phyloP scores from a whole-genome alignment of 2,797 vertebrate genomes.

The Coluber constrictor region DNA sequence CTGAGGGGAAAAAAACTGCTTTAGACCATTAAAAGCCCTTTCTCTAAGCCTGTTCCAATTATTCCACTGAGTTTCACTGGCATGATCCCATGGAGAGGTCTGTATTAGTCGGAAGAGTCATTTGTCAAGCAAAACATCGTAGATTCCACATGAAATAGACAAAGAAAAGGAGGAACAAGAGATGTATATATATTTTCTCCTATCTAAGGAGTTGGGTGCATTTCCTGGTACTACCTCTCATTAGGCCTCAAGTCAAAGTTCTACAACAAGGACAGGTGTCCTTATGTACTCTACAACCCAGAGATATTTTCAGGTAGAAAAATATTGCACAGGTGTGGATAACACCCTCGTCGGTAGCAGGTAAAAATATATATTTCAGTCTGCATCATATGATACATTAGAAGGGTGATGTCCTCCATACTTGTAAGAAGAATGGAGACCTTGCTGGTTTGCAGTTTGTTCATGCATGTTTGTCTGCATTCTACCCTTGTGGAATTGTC shows the following conservation, averaged over 20 bases:
- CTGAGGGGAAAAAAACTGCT: neutral
- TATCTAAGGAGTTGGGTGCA: slow-evolving; percentile 3
- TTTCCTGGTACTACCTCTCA: neutral
- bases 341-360: neutral
- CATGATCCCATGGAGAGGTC: slow-evolving; percentile 57
- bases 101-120: slow-evolving; percentile 43
- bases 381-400: neutral
- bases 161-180: slow-evolving; percentile 13
- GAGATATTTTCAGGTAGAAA: neutral
- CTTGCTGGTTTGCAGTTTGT: neutral
- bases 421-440: neutral
- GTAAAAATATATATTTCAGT: neutral
- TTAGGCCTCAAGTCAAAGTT: neutral
- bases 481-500: neutral
- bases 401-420: neutral
- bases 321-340: neutral
- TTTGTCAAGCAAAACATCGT: slow-evolving; percentile 46
- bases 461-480: too few relatives aligned
- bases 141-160: slow-evolving; percentile 33
- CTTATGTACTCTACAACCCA: neutral
- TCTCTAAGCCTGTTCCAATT: slow-evolving; percentile 54
- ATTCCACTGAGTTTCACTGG: slow-evolving; percentile 45
- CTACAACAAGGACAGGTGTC: neutral
- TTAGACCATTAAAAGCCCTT: slow-evolving; percentile 66
- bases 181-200: neutral